Evolutionary conservation across 2,797 vertebrate species (phyloP), one percentile per base, ranked within the genome.

Genomic region (Schizothorax lantsangensis): DNA sequence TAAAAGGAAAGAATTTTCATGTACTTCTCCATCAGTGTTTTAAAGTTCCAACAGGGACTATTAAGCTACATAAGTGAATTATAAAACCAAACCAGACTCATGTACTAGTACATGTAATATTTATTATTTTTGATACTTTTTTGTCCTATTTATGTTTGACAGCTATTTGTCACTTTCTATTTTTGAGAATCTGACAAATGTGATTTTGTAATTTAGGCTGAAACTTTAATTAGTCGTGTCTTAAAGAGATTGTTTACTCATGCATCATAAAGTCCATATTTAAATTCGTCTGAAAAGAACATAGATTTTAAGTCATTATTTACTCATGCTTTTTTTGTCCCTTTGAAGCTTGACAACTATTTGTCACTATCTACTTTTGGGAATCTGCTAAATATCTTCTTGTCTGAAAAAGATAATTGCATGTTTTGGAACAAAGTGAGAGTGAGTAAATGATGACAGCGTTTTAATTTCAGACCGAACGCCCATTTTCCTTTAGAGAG

Each of bases 301-400:
- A 69, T 36, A 0, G 0, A 68, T 74, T 74, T 74, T 10, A 19
- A 7, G 8, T 59, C 6, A 26, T 79, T 47, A 74, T 26, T 47
- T 19, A 9, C n/a, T 47, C 1, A 30, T 47, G 2, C 2, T 14
- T 73, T 73, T 14, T 43, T 45, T 10, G 45, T 11, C 1, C 0
- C 9, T 75, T 77, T 54, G 17, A 54, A 79, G 36, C 23, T 17
- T 12, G 11, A 2, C 49, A 8, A 3, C 21, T 45, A 0, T 45
- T 79, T 43, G 54, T 45, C 78, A 79, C n/a, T 15, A 45, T 80
- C 78, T 45, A 19, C n/a, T 80, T 43, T 21, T 30, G 38, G 10
- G 7, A 26, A 62, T 62, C 23, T 19, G 38, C 9, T 45, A 30
- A 79, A 26, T 30, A 30, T 26, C 78, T 64, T 4, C 8, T 3